Evolutionary conservation across 2,888 invertebrate species (phyloP).

Genomic region (Petrophora chlorosata): DNA sequence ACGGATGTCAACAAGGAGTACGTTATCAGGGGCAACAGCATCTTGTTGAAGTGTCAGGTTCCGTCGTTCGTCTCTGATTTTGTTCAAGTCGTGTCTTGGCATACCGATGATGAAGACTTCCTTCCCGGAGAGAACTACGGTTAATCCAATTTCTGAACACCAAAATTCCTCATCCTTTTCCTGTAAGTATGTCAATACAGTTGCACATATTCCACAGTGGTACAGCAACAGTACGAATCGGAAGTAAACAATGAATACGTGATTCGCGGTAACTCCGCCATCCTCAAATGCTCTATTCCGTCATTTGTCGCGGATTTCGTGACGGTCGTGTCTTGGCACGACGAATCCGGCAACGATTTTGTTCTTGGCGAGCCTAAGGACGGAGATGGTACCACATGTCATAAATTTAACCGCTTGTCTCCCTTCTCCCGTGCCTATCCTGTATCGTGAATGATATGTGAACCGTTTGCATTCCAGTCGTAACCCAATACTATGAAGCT

Average conservation of each 20-base stretch:
- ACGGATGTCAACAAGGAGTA: slow-evolving; percentile 94
- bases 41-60: slow-evolving; percentile 91
- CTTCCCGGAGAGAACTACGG: slow-evolving; percentile 86
- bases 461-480: slow-evolving; percentile 84
- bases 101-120: slow-evolving; percentile 89
- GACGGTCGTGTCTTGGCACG: slow-evolving; percentile 93
- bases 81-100: slow-evolving; percentile 92
- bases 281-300: slow-evolving; percentile 95
- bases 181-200: slow-evolving; percentile 13
- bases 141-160: slow-evolving; percentile 55
- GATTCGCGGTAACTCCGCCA: slow-evolving; percentile 94
- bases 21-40: slow-evolving; percentile 91
- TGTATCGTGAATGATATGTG: slow-evolving; percentile 16
- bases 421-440: slow-evolving; percentile 30
- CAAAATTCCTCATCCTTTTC: slow-evolving; percentile 33
- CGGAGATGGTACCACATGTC: slow-evolving; percentile 60
- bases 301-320: slow-evolving; percentile 97
- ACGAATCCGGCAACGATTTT: slow-evolving; percentile 86
- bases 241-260: slow-evolving; percentile 97
- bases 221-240: slow-evolving; percentile 94
- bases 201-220: slow-evolving; percentile 85
- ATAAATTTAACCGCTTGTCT: slow-evolving; percentile 17
- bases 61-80: slow-evolving; percentile 95
- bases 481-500: slow-evolving; percentile 94
- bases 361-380: slow-evolving; percentile 61